phyloP scores from a whole-genome alignment of 2,797 vertebrate genomes.

The Eulemur rubriventer region DNA sequence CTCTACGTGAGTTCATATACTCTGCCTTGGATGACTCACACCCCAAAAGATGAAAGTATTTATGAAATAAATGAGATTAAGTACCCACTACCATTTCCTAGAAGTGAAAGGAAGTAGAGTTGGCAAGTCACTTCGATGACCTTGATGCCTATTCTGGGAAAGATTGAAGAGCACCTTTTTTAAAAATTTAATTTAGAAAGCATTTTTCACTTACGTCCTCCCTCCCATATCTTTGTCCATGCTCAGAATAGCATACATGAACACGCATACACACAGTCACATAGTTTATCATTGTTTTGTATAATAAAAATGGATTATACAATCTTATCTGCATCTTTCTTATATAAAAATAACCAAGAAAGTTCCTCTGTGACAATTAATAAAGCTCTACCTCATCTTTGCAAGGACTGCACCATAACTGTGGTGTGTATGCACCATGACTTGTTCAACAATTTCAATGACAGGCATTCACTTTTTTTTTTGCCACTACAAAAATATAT shows the following conservation, averaged over 20 bases:
- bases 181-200: neutral
- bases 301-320: neutral
- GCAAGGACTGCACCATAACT: neutral
- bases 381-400: neutral
- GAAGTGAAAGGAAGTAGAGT: slow-evolving; percentile 28
- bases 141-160: neutral
- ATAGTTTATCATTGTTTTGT: neutral
- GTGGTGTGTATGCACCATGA: neutral
- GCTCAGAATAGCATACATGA: neutral
- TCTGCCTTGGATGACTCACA: neutral
- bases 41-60: neutral
- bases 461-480: neutral
- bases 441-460: neutral
- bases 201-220: neutral
- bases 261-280: neutral
- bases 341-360: neutral
- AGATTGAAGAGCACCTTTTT: neutral
- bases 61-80: slow-evolving; percentile 24
- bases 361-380: neutral
- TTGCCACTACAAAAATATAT: slow-evolving; percentile 19
- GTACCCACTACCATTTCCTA: neutral
- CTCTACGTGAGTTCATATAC: neutral
- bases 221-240: neutral
- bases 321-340: neutral
- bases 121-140: slow-evolving; percentile 28